Evolutionary conservation across 2,888 invertebrate species (phyloP).

Genomic region (Yponomeuta plumbellus): DNA sequence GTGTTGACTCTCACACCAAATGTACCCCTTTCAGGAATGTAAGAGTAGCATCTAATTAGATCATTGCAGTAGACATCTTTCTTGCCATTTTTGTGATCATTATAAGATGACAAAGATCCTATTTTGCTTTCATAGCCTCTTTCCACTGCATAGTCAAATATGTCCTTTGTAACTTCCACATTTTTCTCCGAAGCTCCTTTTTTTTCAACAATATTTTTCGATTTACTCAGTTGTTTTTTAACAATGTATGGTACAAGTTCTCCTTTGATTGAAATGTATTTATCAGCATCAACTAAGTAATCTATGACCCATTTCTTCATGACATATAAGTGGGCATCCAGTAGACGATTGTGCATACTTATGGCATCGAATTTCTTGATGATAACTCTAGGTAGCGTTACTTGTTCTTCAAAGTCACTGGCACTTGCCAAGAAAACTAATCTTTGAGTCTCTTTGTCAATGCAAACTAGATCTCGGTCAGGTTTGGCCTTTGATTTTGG

Average conservation of each 20-base stretch:
- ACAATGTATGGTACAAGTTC: conserved; percentile 92
- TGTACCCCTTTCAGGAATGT: conserved; percentile 79
- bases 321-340: conserved; percentile 94
- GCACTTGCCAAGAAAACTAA: conserved; percentile 92
- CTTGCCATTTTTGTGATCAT: conserved; percentile 82
- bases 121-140: conserved; percentile 80
- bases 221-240: conserved; percentile 86
- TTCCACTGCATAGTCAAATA: conserved; percentile 81
- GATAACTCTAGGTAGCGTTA: conserved; percentile 83
- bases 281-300: conserved; percentile 82
- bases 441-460: conserved; percentile 86
- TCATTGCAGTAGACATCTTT: conserved; percentile 84
- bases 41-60: conserved; percentile 87
- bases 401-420: conserved; percentile 91
- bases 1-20: conserved; percentile 91
- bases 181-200: conserved; percentile 77
- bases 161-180: conserved; percentile 70
- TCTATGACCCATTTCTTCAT: conserved; percentile 91
- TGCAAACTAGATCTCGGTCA: conserved; percentile 90
- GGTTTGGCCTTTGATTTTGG: conserved; percentile 91
- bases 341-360: conserved; percentile 83
- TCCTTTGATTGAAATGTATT: conserved; percentile 80
- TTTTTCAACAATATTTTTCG: conserved; percentile 66
- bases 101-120: conserved; percentile 82
- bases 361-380: conserved; percentile 87